phyloP scores from a whole-genome alignment of 1,140 invertebrate genomes.

The Drosophila navojoa region DNA sequence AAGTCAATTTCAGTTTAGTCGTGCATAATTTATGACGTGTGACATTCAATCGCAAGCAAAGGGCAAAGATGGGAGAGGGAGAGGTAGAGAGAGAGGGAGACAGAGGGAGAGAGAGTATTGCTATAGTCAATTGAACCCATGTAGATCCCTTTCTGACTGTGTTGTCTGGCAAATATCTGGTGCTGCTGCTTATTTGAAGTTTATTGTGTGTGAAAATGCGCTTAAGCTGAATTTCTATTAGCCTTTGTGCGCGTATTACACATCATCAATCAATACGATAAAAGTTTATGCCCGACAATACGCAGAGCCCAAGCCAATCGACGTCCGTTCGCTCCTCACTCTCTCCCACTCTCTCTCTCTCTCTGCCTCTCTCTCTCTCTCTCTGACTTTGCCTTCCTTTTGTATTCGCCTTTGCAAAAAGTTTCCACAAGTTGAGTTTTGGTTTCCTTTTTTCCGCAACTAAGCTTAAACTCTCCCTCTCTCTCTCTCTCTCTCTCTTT shows the following conservation, averaged over 20 bases:
- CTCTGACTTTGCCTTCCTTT: slow-evolving; percentile 18
- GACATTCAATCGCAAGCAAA: slow-evolving; percentile 76
- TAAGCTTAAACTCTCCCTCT: too few species aligned
- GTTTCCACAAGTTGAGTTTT: slow-evolving; percentile 45
- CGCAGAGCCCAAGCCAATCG: neutral
- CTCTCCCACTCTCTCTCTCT: neutral
- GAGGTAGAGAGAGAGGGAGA: neutral
- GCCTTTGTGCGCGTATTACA: slow-evolving; percentile 80
- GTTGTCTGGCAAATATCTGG: slow-evolving; percentile 42
- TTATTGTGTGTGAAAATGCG: slow-evolving; percentile 83
- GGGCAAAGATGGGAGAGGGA: slow-evolving; percentile 23
- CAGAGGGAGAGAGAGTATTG: neutral
- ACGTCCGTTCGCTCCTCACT: neutral
- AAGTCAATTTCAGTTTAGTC: slow-evolving; percentile 71
- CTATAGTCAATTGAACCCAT: slow-evolving; percentile 56
- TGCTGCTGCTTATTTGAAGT: slow-evolving; percentile 72
- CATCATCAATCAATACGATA: slow-evolving; percentile 82
- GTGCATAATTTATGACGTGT: slow-evolving; percentile 82
- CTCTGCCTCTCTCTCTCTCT: slow-evolving; percentile 15
- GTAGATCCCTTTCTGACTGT: slow-evolving; percentile 42
- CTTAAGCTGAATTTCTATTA: slow-evolving; percentile 82
- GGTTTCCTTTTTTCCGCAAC: slow-evolving; percentile 4
- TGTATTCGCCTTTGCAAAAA: slow-evolving; percentile 24
- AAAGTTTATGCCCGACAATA: slow-evolving; percentile 46
- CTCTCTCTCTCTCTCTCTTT: neutral